Evolutionary conservation across 2,113 vertebrate species (phyloP).

Genomic region (Rynchops niger): DNA sequence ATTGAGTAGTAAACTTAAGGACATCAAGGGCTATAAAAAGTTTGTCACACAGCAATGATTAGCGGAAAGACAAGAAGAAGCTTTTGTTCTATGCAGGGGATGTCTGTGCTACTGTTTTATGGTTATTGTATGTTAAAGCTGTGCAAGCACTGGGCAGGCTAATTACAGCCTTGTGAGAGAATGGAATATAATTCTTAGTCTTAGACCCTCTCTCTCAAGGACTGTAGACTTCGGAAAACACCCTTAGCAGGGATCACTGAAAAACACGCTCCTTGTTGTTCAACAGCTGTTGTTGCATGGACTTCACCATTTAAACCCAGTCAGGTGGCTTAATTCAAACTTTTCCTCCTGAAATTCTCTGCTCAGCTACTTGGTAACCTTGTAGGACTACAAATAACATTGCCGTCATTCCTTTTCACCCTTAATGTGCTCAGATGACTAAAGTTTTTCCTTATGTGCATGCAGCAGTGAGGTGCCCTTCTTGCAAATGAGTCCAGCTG

Average conservation of each 20-base stretch:
- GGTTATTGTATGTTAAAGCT: background rate
- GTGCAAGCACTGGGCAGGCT: background rate
- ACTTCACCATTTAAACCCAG: background rate
- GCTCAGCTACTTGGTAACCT: background rate
- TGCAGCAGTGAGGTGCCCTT: background rate
- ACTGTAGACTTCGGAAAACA: background rate
- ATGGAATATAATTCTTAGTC: background rate
- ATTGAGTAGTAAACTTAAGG: slow-evolving; percentile 40
- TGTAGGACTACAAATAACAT: background rate
- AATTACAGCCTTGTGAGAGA: background rate
- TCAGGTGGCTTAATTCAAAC: background rate
- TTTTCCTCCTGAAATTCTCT: background rate
- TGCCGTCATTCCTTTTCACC: background rate
- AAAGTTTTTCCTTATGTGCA: background rate
- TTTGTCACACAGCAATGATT: background rate
- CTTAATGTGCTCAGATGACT: background rate
- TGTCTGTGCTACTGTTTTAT: background rate
- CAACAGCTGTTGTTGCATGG: background rate
- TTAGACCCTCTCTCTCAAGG: background rate
- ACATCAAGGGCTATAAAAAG: slow-evolving; percentile 28
- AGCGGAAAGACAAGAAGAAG: background rate
- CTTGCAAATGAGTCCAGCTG: background rate
- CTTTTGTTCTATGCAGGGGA: background rate
- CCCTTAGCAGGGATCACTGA: background rate
- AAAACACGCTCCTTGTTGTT: background rate